Evolutionary conservation across 2,797 vertebrate genomes (phyloP), one percentile per base, ranked within the genome.

Genomic region (Gephyroberyx darwinii): DNA sequence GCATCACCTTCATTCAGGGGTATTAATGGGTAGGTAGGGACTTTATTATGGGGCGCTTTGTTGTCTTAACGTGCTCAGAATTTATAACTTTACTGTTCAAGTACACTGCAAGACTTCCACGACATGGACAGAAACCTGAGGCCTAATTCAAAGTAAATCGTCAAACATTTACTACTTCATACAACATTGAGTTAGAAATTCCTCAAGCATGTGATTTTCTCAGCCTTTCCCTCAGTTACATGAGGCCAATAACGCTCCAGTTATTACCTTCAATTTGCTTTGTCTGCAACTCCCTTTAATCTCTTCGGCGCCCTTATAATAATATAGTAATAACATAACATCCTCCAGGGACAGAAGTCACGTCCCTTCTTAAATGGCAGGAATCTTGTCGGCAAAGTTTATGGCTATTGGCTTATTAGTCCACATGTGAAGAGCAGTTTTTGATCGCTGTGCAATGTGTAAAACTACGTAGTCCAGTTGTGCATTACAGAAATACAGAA

Each of bases 41-140:
- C 30, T 31, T 14, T 37, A 39, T 35, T 37, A 8, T n/a, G 17
- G 10, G 26, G 51, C 19, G 47, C 33, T 56, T 20, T 20, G 22
- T 22, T 48, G 51, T 54, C n/a, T 22, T 52, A 17, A 54, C 58
- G 59, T 67, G 62, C 75, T 85, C 73, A 84, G 73, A 75, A 80
- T 78, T 77, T 47, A 37, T 37, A 66, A 65, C 30, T 51, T 33
- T 65, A 66, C 65, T 65, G 66, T 74, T 76, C 65, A 84, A 72
- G 82, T 79, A 69, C 69, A 71, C 66, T 64, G 1, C 69, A 0
- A 26, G 51, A 68, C 22, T 53, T 67, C 26, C 58, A 69, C 12
- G 1, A 12, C 41, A 43, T 43, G 9, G 41, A 12, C 41, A 43
- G 9, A 12, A 12, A 12, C 10, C 8, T 43, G 41, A 43, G 10